Conservation (phyloP, 2,888 invertebrate species). For the Acanthosoma haemorrhoidale region DNA sequence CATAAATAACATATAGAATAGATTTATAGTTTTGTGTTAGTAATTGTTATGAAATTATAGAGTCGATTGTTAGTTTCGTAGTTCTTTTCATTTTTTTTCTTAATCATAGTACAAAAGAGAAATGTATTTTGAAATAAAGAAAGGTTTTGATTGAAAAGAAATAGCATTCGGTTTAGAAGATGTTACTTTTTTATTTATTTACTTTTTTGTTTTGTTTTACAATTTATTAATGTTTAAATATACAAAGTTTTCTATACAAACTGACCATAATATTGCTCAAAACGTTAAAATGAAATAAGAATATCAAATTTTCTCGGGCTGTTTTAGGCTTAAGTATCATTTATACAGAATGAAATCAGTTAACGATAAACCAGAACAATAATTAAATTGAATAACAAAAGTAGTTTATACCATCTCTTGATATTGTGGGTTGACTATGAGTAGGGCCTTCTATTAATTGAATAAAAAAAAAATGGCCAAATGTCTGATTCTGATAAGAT, state of each 20-base stretch:
- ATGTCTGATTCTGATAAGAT: conserved; percentile 26
- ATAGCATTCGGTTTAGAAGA: conserved; percentile 9
- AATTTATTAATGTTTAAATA: conserved; percentile 11
- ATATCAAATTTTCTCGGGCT: conserved; percentile 29
- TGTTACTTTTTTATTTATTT: background rate
- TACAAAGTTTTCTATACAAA: conserved; percentile 21
- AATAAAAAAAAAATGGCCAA: background rate
- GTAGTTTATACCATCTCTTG: conserved; percentile 20
- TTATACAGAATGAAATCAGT: conserved; percentile 25
- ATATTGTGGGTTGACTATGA: conserved; percentile 18
- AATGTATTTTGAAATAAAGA: conserved; percentile 25
- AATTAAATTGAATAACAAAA: conserved; percentile 18
- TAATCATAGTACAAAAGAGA: conserved; percentile 27
- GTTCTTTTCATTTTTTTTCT: conserved; percentile 17
- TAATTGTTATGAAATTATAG: conserved; percentile 25
- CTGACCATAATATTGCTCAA: conserved; percentile 28
- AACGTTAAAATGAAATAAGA: conserved; percentile 24
- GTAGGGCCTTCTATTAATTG: conserved; percentile 12
- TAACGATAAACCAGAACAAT: conserved; percentile 20
- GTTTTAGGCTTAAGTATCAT: conserved; percentile 31
- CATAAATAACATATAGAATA: conserved; percentile 25
- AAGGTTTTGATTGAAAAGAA: background rate
- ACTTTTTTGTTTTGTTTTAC: conserved; percentile 1
- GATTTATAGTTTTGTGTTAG: conserved; percentile 31
- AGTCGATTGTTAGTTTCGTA: conserved; percentile 26